Evolutionary conservation across 2,888 invertebrate genomes (phyloP).

Genomic region (Tolmerus cingulatus): DNA sequence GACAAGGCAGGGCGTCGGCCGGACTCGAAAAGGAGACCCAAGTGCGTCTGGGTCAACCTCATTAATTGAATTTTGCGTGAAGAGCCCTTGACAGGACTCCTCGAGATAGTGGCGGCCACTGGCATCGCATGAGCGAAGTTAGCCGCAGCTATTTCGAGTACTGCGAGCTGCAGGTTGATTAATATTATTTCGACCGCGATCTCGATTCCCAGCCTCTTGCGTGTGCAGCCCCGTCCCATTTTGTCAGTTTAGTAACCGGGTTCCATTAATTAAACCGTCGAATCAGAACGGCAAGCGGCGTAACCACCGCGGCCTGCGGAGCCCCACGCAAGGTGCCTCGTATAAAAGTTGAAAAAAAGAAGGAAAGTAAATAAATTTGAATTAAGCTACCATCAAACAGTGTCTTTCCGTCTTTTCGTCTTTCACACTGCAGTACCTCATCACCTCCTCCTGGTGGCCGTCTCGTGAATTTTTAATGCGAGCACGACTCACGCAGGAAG

Average conservation of each 20-base stretch:
- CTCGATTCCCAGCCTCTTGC: neutral
- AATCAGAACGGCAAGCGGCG: neutral
- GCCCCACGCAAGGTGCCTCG: neutral
- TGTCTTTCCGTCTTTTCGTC: neutral
- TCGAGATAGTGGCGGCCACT: neutral
- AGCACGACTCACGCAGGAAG: conserved; percentile 24
- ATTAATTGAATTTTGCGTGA: neutral
- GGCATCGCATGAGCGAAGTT: neutral
- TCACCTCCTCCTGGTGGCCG: neutral
- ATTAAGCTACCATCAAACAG: neutral
- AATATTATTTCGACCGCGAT: neutral
- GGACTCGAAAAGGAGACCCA: neutral
- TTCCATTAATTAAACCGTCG: neutral
- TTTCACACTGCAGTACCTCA: neutral
- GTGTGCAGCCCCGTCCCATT: neutral
- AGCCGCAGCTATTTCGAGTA: neutral
- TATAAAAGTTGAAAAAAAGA: neutral
- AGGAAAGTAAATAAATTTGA: neutral
- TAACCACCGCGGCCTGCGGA: neutral
- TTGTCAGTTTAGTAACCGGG: neutral
- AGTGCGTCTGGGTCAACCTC: neutral
- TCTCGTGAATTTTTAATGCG: conserved; percentile 29
- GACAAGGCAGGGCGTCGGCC: neutral
- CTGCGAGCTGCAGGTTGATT: neutral
- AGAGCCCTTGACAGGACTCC: neutral